Conservation (phyloP, 2,113 vertebrate species). For the Hymenochirus boettgeri region DNA sequence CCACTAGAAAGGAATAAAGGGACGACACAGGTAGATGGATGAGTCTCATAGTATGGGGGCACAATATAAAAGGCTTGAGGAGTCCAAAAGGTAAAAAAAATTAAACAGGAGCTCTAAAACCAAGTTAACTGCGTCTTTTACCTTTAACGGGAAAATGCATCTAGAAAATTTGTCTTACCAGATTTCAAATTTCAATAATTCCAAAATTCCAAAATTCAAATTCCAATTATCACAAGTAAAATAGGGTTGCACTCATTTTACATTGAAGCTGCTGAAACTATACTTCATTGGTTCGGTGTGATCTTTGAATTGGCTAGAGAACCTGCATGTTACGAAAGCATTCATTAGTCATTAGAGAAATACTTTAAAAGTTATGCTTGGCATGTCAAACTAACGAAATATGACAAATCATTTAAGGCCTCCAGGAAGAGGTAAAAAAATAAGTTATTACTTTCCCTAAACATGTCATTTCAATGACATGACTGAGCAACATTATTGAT, state of each 20-base stretch:
- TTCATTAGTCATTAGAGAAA: not conserved
- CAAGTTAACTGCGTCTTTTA: constrained; percentile 71
- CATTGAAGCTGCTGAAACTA: too few species aligned
- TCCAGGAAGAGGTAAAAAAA: not conserved
- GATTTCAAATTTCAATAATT: too few species aligned
- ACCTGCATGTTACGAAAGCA: not conserved
- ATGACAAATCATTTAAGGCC: not conserved
- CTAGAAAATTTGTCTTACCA: too few species aligned
- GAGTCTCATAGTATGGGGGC: constrained; percentile 81
- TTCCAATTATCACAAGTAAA: too few species aligned
- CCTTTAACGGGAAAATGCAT: too few species aligned
- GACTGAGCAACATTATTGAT: not conserved
- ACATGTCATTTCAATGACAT: not conserved
- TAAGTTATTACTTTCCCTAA: not conserved
- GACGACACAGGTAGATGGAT: constrained; percentile 85
- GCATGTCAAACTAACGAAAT: not conserved
- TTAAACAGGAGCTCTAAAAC: constrained; percentile 67
- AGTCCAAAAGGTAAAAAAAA: constrained; percentile 72
- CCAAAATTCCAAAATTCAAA: too few species aligned
- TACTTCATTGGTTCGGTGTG: not conserved
- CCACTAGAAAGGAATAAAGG: constrained; percentile 80
- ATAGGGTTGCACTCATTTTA: too few species aligned
- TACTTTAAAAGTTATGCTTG: not conserved
- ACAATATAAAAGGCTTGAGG: constrained; percentile 78
- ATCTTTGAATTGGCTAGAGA: not conserved